Base-by-base conservation (phyloP, 2,113 vertebrate species). In the Pollachius pollachius region DNA sequence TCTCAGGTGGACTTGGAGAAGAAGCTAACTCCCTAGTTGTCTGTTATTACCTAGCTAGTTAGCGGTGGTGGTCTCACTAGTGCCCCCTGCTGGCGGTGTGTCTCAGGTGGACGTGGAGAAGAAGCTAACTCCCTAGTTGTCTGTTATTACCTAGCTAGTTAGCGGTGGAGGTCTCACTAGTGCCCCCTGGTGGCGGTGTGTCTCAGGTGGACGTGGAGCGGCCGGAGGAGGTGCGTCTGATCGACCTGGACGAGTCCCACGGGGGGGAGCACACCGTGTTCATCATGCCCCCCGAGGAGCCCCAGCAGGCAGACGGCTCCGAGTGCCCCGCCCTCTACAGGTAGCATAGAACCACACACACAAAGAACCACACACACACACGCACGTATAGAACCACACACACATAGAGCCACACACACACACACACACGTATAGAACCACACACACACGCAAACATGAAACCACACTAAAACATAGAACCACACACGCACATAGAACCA, bases 261-360 rank as follows among this genome's bases (percentile, higher is more conserved):
- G 89, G 96, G 0, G 95, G 94, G 0, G 96, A 98, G 17, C 95
- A 96, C 89, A 98, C 96, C 0, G 95, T 98, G 30, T 97, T 98
- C 68, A 97, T 98, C 86, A 96, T 95, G 67, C 96, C 96, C 0
- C 96, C 96, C 0, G 96, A 98, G 72, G 94, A 95, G 11, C 95
- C 96, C 0, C 88, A 90, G 0, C 91, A 89, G 0, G 73, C 91
- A 0, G 94, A 96, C 0, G 94, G 95, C 1, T 69, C 90, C 0
- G 96, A 98, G 52, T 85, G 89, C 5, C 85, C 89, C 0, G 91
- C 95, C 0, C 88, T 73, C 1, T 96, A 97, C 91, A 94, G 93
- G 95, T 97, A 75, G 82, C 25, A n/a, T 34, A 34, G 30, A 34
- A 34, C 30, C 25, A 15, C 56, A 59, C 52, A 25, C 52, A 61